These are phyloP conservation scores for Phrynosoma platyrhinos DNA, from an alignment of 2,113 vertebrate species.

Conservation along the genomic window DNA sequence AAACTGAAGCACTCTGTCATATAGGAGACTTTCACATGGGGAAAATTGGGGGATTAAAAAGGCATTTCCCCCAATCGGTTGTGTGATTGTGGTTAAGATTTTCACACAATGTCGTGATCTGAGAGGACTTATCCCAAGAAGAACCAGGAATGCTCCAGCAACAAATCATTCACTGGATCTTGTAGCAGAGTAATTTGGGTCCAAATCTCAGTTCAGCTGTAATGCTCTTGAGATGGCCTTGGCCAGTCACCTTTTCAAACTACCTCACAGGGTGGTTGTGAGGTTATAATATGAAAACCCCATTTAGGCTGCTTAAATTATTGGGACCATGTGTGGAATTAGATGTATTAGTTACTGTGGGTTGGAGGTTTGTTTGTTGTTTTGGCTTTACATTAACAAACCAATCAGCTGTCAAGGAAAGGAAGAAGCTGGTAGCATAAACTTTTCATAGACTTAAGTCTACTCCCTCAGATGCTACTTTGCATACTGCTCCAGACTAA, in stretches of 20 bases:
- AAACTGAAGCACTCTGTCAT: not conserved
- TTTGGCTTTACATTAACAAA: not conserved
- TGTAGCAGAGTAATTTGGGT: not conserved
- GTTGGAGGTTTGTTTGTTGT: not conserved
- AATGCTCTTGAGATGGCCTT: too few relatives aligned
- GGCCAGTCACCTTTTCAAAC: not conserved
- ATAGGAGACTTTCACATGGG: not conserved
- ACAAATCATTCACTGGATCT: not conserved
- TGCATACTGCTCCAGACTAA: too few relatives aligned
- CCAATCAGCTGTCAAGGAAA: too few relatives aligned
- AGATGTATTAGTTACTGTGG: not conserved
- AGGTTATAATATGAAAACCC: not conserved
- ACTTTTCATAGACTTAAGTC: too few relatives aligned
- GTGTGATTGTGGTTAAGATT: too few relatives aligned
- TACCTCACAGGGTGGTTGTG: constrained; percentile 1
- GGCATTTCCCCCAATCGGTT: too few relatives aligned
- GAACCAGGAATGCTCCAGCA: too few relatives aligned
- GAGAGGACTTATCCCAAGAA: too few relatives aligned
- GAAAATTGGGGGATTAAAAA: not conserved
- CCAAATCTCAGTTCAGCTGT: not conserved
- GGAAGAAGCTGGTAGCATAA: too few relatives aligned
- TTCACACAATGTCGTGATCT: too few relatives aligned
- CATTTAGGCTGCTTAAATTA: not conserved
- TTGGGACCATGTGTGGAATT: not conserved
- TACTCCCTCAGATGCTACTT: too few relatives aligned